Percentiles rank a stretch among this genome's conserved stretches.
phyloP scores from a whole-genome alignment of 2,888 invertebrate species.

The Tachystola acroxantha region DNA sequence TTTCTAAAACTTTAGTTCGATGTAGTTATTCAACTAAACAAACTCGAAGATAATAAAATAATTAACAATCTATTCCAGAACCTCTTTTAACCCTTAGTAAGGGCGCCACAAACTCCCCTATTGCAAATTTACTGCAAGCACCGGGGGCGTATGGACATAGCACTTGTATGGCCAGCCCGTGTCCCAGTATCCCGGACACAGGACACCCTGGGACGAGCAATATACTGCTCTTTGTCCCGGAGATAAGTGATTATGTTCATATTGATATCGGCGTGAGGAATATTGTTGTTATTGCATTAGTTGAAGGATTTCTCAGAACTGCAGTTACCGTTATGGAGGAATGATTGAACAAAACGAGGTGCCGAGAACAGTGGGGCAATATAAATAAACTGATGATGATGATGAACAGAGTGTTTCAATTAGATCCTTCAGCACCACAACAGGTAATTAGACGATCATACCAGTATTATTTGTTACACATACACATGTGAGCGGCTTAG shows the following conservation, averaged over 20 bases:
- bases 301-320: background rate
- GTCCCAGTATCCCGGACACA: background rate
- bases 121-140: constrained; percentile 16
- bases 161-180: constrained; percentile 38
- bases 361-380: too few species aligned
- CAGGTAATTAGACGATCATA: too few species aligned
- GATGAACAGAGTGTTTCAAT: too few species aligned
- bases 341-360: background rate
- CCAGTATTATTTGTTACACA: background rate
- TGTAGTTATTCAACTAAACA: too few species aligned
- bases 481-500: background rate
- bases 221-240: constrained; percentile 24
- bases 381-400: too few species aligned
- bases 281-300: background rate
- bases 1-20: too few species aligned
- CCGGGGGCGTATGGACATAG: constrained; percentile 38
- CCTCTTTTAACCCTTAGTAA: constrained; percentile 18
- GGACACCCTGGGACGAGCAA: constrained; percentile 26
- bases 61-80: too few species aligned
- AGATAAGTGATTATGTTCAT: background rate
- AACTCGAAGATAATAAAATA: too few species aligned
- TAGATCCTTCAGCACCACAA: too few species aligned
- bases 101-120: constrained; percentile 15
- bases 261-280: background rate
- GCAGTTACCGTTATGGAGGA: background rate